Percentiles rank a stretch among this genome's conserved stretches.
These are phyloP conservation scores for Pocota personata DNA, from an alignment of 2,888 invertebrate genomes.

Conservation along the genomic window DNA sequence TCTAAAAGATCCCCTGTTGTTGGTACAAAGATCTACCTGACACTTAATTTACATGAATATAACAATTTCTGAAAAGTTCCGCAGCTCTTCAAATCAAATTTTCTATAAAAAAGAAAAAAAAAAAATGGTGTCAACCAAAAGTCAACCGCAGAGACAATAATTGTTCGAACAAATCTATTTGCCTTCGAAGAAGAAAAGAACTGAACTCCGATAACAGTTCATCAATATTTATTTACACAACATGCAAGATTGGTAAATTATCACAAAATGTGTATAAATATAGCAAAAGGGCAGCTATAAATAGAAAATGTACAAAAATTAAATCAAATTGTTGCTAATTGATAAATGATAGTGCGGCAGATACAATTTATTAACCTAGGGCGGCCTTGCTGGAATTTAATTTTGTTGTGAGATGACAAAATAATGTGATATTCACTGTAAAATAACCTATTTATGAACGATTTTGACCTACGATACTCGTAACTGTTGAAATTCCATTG, in stretches of 20 bases:
- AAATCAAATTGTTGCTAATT: slow-evolving; percentile 13
- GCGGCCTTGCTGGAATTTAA: not conserved
- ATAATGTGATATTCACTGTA: too few relatives aligned
- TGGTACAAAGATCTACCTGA: not conserved
- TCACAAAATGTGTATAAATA: slow-evolving; percentile 26
- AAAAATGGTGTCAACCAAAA: not conserved
- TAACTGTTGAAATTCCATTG: too few relatives aligned
- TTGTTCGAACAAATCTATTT: not conserved
- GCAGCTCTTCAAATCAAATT: not conserved
- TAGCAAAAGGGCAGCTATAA: slow-evolving; percentile 32
- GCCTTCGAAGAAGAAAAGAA: not conserved
- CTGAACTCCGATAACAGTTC: slow-evolving; percentile 38
- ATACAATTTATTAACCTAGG: not conserved
- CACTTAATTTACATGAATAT: not conserved
- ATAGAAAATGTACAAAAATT: not conserved
- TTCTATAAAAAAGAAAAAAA: not conserved
- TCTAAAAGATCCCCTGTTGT: not conserved
- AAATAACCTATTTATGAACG: too few relatives aligned
- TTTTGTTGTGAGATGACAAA: not conserved
- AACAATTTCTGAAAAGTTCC: not conserved
- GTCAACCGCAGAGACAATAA: not conserved
- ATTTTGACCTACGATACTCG: too few relatives aligned
- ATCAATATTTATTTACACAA: slow-evolving; percentile 28
- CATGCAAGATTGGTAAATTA: slow-evolving; percentile 16
- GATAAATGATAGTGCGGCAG: not conserved